phyloP scores from a whole-genome alignment of 2,113 vertebrate species.

The Cottus gobio region DNA sequence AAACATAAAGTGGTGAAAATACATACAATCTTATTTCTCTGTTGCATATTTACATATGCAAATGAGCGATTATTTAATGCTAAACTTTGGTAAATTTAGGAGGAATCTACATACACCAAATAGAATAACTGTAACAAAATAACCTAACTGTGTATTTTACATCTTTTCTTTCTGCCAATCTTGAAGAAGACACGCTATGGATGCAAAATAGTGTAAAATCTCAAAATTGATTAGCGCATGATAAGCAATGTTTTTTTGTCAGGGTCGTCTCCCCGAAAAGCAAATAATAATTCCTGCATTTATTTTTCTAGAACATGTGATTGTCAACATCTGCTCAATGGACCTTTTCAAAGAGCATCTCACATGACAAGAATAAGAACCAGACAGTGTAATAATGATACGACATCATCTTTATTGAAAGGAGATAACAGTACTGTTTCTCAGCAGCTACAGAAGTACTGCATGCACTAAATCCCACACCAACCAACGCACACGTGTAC shows the following conservation, averaged over 20 bases:
- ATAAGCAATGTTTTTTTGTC: background rate
- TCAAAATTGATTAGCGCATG: background rate
- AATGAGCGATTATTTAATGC: background rate
- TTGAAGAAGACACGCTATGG: background rate
- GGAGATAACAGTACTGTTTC: constrained; percentile 61
- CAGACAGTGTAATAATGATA: constrained; percentile 20
- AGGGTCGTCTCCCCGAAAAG: background rate
- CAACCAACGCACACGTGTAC: constrained; percentile 61
- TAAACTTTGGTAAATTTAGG: too few species aligned
- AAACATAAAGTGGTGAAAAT: background rate
- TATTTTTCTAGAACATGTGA: background rate
- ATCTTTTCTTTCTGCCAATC: too few species aligned
- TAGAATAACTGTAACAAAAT: too few species aligned
- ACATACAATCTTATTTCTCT: background rate
- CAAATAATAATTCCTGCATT: background rate
- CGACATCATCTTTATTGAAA: constrained; percentile 81
- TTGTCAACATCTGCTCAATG: background rate
- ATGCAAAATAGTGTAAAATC: background rate
- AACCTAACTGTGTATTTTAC: too few species aligned
- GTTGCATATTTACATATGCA: background rate
- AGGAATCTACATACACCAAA: too few species aligned
- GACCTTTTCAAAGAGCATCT: background rate
- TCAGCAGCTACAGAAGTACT: constrained; percentile 78
- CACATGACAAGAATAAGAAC: background rate
- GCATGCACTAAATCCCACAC: constrained; percentile 83